phyloP scores from a whole-genome alignment of 2,888 invertebrate species.

The Acleris cristana region DNA sequence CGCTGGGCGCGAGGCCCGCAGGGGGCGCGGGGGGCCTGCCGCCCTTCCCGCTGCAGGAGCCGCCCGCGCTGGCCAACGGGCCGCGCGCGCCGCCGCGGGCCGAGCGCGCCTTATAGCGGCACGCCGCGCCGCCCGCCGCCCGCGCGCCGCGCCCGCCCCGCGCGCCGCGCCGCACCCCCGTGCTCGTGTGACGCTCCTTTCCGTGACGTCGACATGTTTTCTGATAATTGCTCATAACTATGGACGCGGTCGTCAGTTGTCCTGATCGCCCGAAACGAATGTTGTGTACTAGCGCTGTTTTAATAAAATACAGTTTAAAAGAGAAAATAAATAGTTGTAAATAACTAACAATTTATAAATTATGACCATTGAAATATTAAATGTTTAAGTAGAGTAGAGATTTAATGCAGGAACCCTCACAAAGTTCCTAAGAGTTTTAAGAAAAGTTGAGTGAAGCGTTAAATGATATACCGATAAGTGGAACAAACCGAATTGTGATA shows the following conservation, averaged over 20 bases:
- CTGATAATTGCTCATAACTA: not conserved
- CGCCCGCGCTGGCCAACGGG: slow-evolving; percentile 33
- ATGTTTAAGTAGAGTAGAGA: not conserved
- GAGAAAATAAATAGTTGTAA: not conserved
- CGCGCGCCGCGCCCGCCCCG: slow-evolving; percentile 39
- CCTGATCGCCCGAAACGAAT: not conserved
- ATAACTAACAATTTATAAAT: not conserved
- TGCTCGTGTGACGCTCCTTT: slow-evolving; percentile 37
- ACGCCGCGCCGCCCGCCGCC: slow-evolving; percentile 37
- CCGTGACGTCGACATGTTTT: not conserved
- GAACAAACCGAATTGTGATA: slow-evolving; percentile 55
- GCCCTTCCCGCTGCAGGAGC: slow-evolving; percentile 37
- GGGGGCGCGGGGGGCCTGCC: slow-evolving; percentile 48
- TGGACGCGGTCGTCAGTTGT: not conserved
- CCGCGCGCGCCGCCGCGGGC: slow-evolving; percentile 32
- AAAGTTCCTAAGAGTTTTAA: slow-evolving; percentile 29
- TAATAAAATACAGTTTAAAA: not conserved
- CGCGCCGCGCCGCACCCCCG: slow-evolving; percentile 34
- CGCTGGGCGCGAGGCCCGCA: slow-evolving; percentile 37
- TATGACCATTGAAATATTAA: not conserved
- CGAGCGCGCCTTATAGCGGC: slow-evolving; percentile 39
- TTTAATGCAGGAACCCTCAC: slow-evolving; percentile 1
- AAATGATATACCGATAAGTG: slow-evolving; percentile 26
- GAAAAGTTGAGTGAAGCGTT: slow-evolving; percentile 9
- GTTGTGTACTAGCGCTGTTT: not conserved